A percentile compares a stretch with the other conserved stretches of the same genome.
These are phyloP conservation scores for Nymphalis polychloros DNA, from an alignment of 2,888 invertebrate genomes.

Conservation along the genomic window DNA sequence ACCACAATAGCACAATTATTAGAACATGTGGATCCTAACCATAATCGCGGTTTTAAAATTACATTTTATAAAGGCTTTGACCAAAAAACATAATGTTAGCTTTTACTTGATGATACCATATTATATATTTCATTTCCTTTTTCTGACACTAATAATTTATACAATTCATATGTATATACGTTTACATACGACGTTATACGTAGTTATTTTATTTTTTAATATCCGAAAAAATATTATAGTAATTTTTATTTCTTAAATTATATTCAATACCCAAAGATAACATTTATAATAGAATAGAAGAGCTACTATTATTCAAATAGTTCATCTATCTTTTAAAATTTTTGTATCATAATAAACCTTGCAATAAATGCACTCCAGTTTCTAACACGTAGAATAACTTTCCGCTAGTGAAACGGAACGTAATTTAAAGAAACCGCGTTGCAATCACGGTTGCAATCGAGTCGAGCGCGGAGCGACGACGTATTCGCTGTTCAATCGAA, in stretches of 20 bases:
- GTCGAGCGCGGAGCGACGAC: background rate
- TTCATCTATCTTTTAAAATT: background rate
- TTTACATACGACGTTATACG: background rate
- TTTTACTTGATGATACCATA: background rate
- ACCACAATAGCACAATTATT: conserved; percentile 4
- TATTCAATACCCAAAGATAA: no score
- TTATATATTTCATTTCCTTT: no score
- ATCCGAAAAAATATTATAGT: no score
- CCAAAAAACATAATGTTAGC: background rate
- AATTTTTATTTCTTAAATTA: no score
- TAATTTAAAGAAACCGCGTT: background rate
- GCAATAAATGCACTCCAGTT: no score
- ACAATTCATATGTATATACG: no score
- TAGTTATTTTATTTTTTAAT: background rate
- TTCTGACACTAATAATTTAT: no score
- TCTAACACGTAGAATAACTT: no score
- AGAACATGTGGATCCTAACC: conserved; percentile 3
- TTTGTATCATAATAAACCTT: background rate
- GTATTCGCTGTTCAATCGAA: conserved; percentile 1
- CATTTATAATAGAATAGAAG: no score
- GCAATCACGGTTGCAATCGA: conserved; percentile 12
- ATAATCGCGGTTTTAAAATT: background rate
- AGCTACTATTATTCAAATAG: background rate
- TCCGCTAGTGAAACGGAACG: background rate
- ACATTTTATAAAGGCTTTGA: background rate